phyloP scores from a whole-genome alignment of 2,113 vertebrate genomes.

The Gnathonemus longibarbis region DNA sequence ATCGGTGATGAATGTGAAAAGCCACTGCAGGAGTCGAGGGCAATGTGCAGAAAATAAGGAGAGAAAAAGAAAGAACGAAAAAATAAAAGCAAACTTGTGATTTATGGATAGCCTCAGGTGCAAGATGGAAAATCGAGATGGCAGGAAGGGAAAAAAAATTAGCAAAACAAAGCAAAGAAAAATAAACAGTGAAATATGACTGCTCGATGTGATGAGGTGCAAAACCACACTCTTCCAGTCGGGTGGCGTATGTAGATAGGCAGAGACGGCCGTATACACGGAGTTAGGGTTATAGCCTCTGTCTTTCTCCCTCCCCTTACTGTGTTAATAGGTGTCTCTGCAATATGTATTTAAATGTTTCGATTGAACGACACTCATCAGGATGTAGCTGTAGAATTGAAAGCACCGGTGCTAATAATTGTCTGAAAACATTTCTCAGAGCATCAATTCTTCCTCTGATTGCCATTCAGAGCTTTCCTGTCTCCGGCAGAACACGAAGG shows the following conservation, averaged over 20 bases:
- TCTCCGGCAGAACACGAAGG: not conserved
- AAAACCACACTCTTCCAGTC: not conserved
- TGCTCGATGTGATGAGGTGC: not conserved
- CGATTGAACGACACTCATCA: not conserved
- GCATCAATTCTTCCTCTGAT: not conserved
- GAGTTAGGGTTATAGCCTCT: not conserved
- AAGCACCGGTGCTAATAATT: not conserved
- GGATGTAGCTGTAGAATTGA: not conserved
- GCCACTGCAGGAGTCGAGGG: not conserved
- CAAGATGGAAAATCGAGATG: not conserved
- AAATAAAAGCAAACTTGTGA: not conserved
- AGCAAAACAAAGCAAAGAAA: conserved; percentile 14
- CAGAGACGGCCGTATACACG: not conserved
- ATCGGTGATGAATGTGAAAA: not conserved
- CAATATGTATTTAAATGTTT: not conserved
- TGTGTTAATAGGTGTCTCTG: not conserved
- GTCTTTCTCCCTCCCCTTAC: not conserved
- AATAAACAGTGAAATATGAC: conserved; percentile 1
- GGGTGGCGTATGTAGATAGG: not conserved
- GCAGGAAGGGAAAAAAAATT: conserved; percentile 2
- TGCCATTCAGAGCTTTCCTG: not conserved
- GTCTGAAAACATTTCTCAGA: not conserved
- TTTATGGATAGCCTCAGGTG: conserved; percentile 18
- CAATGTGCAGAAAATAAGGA: not conserved
- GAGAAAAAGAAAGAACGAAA: not conserved